Evolutionary conservation across 2,888 invertebrate species (phyloP), one percentile per base, ranked within the genome.

Genomic region (Sinodicranocentrus sp.): DNA sequence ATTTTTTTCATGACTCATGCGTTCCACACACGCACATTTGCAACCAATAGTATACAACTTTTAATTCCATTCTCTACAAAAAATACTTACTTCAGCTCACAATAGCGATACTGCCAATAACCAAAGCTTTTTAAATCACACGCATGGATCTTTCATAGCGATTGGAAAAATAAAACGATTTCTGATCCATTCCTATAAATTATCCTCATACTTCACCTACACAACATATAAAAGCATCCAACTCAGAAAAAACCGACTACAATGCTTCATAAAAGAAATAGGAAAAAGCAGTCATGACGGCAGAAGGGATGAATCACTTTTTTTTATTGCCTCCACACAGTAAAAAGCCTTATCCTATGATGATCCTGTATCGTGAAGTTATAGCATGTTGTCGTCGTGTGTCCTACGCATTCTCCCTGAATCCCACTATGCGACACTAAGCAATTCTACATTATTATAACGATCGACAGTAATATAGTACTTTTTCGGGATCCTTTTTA

Each of bases 311-410:
- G 75, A 75, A 65, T 75, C 75, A 75, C 65, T 52, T 33, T 57
- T 68, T 75, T 75, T 63, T 68, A 57, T 57, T 23, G 57, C 8
- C 57, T 48, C 5, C n/a, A 3, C 48, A 8, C 10, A 26, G 15
- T n/a, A 61, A 17, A 43, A 6, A 33, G 33, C 25, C 15, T 63
- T 15, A 63, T 63, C 63, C 61, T 28, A 13, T 15, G 2, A 13
- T 63, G 15, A 43, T 65, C 43, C 57, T 71, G 39, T 28, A 57
- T 13, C 28, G 33, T 61, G 39, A 44, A 43, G 43, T 44, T 59
- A n/a, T 43, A 48, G 15, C 71, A 57, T 68, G 65, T 43, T 63
- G 75, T 61, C 63, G 82, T 75, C 75, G 82, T 82, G 82, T 82
- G 82, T 82, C 75, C 52, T 57, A 63, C 75, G 57, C 80, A 59